Evolutionary conservation across 2,888 invertebrate species (phyloP).

Genomic region (Biston betularia): DNA sequence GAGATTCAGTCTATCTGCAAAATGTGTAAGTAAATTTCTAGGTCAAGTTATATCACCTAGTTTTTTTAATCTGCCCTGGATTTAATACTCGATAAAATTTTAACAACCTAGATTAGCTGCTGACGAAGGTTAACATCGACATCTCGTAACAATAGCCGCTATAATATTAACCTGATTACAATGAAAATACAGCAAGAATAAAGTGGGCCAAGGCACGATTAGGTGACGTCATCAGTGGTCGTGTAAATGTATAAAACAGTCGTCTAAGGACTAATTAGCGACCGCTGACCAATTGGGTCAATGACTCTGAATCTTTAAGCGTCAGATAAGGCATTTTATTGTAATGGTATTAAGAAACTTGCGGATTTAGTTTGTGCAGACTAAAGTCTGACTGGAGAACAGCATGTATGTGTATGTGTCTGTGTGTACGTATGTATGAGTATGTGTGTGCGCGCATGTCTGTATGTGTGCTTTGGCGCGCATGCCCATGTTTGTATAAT

Average conservation of each 20-base stretch:
- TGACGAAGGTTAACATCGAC: constrained; percentile 35
- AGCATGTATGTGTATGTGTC: no score
- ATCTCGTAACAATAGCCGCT: constrained; percentile 33
- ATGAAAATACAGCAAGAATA: constrained; percentile 52
- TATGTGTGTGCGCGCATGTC: no score
- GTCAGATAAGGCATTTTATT: constrained; percentile 59
- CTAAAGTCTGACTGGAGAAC: no score
- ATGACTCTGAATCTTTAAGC: constrained; percentile 70
- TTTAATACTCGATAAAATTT: constrained; percentile 16
- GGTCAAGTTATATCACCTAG: constrained; percentile 10
- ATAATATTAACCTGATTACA: constrained; percentile 55
- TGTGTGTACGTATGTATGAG: no score
- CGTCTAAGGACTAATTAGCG: constrained; percentile 69
- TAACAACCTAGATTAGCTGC: constrained; percentile 27
- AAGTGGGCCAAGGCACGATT: constrained; percentile 73
- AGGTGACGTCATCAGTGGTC: constrained; percentile 64
- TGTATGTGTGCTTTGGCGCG: no score
- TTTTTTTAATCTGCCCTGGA: constrained; percentile 17
- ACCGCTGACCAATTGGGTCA: constrained; percentile 71
- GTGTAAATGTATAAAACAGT: constrained; percentile 44
- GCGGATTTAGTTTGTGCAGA: background rate
- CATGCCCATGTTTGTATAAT: no score
- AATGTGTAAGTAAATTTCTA: constrained; percentile 2
- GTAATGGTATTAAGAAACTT: background rate
- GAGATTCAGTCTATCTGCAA: background rate